These are phyloP conservation scores for Siniperca obscura DNA, from an alignment of 2,797 vertebrate genomes.

Conservation along the genomic window DNA sequence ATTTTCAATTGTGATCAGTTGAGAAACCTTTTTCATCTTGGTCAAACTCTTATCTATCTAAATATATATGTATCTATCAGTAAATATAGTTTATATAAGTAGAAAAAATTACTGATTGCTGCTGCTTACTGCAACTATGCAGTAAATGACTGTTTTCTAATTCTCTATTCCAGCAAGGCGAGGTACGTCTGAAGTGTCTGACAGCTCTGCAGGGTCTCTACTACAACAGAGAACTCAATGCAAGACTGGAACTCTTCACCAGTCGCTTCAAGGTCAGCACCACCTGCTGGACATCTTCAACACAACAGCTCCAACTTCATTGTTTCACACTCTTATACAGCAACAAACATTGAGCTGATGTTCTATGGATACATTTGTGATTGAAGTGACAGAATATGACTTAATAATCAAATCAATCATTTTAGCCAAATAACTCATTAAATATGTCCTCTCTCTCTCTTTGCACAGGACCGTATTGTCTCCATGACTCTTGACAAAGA, in stretches of 20 bases:
- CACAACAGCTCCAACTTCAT: conserved; percentile 28
- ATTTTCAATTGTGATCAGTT: background rate
- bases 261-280: conserved; percentile 96
- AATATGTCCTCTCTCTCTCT: conserved; percentile 29
- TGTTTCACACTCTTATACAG: background rate
- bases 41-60: too few relatives aligned
- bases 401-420: background rate
- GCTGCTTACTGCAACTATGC: background rate
- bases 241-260: conserved; percentile 98
- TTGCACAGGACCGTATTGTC: conserved; percentile 94
- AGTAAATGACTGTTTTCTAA: background rate
- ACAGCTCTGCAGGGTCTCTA: conserved; percentile 98
- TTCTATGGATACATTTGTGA: background rate
- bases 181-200: conserved; percentile 98
- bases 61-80: too few relatives aligned
- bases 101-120: background rate
- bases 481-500: conserved; percentile 99
- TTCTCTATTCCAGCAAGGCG: conserved; percentile 91
- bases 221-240: conserved; percentile 98
- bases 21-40: background rate
- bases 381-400: background rate
- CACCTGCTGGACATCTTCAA: conserved; percentile 73
- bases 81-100: too few relatives aligned
- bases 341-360: background rate
- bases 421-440: background rate